phyloP scores from a whole-genome alignment of 1,140 invertebrate species.

The Phymorhynchus buccinoides region DNA sequence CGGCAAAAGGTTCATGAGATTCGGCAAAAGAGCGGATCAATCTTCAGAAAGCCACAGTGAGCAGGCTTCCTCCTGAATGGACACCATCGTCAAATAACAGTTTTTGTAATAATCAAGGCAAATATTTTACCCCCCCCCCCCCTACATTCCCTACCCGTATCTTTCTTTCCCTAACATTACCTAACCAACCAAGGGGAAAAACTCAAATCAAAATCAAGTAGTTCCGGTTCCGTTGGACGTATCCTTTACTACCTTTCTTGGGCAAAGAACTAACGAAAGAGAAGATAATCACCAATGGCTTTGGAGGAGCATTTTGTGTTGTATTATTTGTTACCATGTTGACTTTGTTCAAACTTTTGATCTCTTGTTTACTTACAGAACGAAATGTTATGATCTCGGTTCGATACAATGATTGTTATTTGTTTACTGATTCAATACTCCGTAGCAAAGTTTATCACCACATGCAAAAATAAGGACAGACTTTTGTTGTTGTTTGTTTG shows the following conservation, averaged over 20 bases:
- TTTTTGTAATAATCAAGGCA: not conserved
- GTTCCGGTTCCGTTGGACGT: not conserved
- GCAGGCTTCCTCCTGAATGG: slow-evolving; percentile 49
- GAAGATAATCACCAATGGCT: not conserved
- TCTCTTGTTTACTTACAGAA: not conserved
- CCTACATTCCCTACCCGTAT: too few species aligned
- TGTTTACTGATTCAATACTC: slow-evolving; percentile 1
- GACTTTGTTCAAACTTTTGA: too few species aligned
- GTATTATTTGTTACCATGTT: not conserved
- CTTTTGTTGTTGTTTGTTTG: not conserved
- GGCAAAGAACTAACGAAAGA: not conserved
- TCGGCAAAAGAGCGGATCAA: slow-evolving; percentile 49
- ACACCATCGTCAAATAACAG: not conserved
- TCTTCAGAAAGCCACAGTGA: slow-evolving; percentile 49
- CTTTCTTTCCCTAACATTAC: not conserved
- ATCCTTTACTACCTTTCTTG: not conserved
- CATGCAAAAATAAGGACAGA: not conserved
- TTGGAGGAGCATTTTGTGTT: not conserved
- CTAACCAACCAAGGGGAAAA: not conserved
- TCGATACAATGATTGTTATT: not conserved
- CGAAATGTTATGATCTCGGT: not conserved
- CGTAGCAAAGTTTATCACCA: not conserved
- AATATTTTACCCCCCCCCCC: not conserved
- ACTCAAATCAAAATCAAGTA: not conserved
- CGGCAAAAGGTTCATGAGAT: slow-evolving; percentile 58